Evolutionary conservation across 2,113 vertebrate genomes (phyloP).

Genomic region (Globicephala melas): DNA sequence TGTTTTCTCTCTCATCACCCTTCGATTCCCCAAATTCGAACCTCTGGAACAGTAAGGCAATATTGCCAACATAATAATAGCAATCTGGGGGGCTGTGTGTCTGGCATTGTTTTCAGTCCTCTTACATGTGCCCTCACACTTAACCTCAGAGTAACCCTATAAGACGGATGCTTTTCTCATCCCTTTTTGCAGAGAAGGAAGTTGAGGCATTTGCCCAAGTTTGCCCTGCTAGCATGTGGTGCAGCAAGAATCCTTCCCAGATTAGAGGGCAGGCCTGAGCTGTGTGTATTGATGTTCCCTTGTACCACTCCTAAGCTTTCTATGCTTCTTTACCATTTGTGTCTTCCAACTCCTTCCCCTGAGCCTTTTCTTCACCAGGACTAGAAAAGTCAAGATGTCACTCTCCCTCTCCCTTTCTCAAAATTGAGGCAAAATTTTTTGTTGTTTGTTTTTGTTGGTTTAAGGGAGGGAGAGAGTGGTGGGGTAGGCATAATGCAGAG

Average conservation of each 20-base stretch:
- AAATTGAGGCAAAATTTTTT: not conserved
- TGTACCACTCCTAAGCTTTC: not conserved
- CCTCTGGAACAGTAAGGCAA: not conserved
- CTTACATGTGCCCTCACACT: not conserved
- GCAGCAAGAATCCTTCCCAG: not conserved
- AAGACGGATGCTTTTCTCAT: not conserved
- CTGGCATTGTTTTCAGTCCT: not conserved
- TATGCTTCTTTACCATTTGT: not conserved
- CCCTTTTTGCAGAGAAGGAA: not conserved
- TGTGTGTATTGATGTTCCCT: not conserved
- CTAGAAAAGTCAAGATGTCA: not conserved
- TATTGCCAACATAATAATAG: not conserved
- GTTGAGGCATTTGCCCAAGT: not conserved
- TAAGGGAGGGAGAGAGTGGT: not conserved
- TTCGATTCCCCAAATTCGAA: not conserved
- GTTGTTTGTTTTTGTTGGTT: not conserved
- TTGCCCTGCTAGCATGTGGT: no score
- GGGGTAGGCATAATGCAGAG: not conserved
- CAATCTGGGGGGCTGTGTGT: not conserved
- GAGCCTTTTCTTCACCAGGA: not conserved
- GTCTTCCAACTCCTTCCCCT: not conserved
- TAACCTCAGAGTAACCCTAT: not conserved
- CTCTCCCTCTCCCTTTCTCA: not conserved
- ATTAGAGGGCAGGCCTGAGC: not conserved
- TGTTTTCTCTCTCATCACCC: not conserved